phyloP scores from a whole-genome alignment of 1,140 invertebrate genomes.

The Ooceraea biroi region DNA sequence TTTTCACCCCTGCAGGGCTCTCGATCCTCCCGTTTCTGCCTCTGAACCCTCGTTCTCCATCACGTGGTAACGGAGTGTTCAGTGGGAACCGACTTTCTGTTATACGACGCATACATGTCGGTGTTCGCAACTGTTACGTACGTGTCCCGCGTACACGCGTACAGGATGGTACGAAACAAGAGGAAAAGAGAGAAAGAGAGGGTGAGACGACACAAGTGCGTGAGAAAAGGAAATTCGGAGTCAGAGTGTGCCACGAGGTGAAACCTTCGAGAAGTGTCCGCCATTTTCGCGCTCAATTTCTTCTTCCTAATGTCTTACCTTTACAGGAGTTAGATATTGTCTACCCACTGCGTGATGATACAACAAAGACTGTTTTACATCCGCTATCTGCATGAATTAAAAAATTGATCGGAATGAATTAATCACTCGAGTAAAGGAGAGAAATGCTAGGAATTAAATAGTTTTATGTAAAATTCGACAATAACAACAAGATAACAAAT shows the following conservation, averaged over 20 bases:
- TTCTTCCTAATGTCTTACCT: slow-evolving; percentile 29
- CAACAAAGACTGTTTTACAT: slow-evolving; percentile 17
- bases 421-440: too few relatives aligned
- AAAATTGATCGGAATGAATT: too few relatives aligned
- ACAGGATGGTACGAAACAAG: slow-evolving; percentile 64
- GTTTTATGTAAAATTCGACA: too few relatives aligned
- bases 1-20: background rate
- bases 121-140: slow-evolving; percentile 71
- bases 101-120: slow-evolving; percentile 70
- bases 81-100: slow-evolving; percentile 74
- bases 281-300: slow-evolving; percentile 23
- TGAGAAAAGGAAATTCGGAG: slow-evolving; percentile 39
- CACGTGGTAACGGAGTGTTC: slow-evolving; percentile 70
- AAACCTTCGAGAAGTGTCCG: slow-evolving; percentile 37
- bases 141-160: slow-evolving; percentile 71
- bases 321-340: slow-evolving; percentile 1
- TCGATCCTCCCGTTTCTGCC: background rate
- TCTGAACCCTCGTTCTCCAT: slow-evolving; percentile 47
- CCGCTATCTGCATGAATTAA: background rate
- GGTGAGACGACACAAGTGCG: background rate
- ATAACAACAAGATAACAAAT: too few relatives aligned
- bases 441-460: too few relatives aligned
- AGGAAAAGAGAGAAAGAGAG: slow-evolving; percentile 17
- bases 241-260: slow-evolving; percentile 6
- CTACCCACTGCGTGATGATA: slow-evolving; percentile 16